Base-by-base conservation (phyloP, 2,113 vertebrate genomes). In the Daphoenositta chrysoptera region DNA sequence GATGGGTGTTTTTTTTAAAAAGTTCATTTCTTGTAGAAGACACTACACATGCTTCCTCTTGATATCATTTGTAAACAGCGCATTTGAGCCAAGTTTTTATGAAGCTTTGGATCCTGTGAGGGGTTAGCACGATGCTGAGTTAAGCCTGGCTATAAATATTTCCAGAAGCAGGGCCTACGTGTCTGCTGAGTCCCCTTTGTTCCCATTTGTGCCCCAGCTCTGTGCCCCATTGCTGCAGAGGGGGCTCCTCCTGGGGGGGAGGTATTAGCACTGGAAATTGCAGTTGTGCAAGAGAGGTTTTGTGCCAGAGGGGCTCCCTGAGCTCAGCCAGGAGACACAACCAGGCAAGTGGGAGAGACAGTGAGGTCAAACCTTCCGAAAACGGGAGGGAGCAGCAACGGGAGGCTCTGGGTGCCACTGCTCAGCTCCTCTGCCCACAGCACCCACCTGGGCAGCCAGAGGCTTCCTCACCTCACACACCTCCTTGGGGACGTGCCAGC, bases 61-160 rank as follows among this genome's bases (percentile, higher is more conserved):
- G 18, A 78, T 92, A 86, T 7, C 7, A 35, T 71, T 78, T 89
- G 79, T 90, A 93, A 96, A 96, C 86, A 92, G 35, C 90, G 64
- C 26, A 40, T 45, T 89, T 76, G 44, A 83, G 90, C 79, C 75
- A 94, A 83, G 47, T 35, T 91, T 86, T 90, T 86, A 77, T 56
- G 68, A 80, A 63, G 58, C 81, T 83, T 77, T 80, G 10, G 15
- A 23, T 44, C 33, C 87, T 70, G 64, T 1, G 4, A 88, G 71
- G 71, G 64, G 35, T 92, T 92, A 94, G 71, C 53, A 86, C 53
- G 71, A 88, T 73, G 75, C 90, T 86, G 61, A 94, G 66, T 71
- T 77, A 87, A 94, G 64, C 44, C 90, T 90, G 56, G 57, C 76
- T 31, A 44, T 94, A 96, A 94, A 90, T 94, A 81, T 53, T 89